Evolutionary conservation across 2,797 vertebrate species (phyloP).

Genomic region (Cossypha heuglini): DNA sequence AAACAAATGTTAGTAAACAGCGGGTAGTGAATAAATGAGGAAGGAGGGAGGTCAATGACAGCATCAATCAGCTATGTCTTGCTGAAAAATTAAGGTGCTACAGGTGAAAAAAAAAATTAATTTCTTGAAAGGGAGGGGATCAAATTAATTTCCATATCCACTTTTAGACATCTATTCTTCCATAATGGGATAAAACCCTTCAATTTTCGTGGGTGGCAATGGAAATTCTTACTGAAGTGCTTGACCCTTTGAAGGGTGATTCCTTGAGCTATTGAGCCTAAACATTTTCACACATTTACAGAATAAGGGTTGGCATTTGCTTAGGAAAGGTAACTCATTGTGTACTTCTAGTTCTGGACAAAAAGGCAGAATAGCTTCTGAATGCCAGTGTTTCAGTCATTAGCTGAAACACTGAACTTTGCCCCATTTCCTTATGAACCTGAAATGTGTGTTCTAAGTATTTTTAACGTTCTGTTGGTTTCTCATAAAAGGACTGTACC

Average conservation of each 20-base stretch:
- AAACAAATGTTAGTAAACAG: conserved; percentile 48
- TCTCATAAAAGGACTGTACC: background rate
- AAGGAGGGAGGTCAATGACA: background rate
- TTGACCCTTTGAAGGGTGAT: background rate
- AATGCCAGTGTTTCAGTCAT: background rate
- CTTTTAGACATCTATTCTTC: background rate
- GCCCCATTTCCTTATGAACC: background rate
- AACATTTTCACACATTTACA: background rate
- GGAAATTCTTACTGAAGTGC: background rate
- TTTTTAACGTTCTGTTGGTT: background rate
- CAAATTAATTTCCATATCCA: background rate
- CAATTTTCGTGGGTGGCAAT: background rate
- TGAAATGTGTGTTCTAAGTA: background rate
- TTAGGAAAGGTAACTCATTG: background rate
- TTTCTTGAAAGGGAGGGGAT: background rate
- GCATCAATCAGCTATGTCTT: background rate
- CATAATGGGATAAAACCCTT: background rate
- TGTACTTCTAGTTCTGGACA: background rate
- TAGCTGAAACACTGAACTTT: background rate
- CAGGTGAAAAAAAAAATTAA: background rate
- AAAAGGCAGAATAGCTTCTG: background rate
- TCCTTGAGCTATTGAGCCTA: background rate
- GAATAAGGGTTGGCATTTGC: background rate
- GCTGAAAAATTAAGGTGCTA: background rate
- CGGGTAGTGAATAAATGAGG: background rate